Evolutionary conservation across 2,888 invertebrate genomes (phyloP).

Genomic region (Gandaritis pyraliata): DNA sequence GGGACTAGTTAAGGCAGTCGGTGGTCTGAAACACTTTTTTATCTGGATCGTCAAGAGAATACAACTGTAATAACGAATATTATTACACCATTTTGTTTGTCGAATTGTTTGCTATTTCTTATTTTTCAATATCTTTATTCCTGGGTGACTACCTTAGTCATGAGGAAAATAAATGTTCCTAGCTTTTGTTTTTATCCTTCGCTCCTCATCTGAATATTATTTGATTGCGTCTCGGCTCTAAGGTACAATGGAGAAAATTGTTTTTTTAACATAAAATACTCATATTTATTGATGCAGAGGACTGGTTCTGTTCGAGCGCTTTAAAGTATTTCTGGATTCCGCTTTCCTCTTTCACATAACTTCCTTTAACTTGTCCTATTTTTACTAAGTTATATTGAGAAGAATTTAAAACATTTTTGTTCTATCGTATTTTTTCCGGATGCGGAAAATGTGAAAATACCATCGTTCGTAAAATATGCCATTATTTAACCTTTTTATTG

Average conservation of each 20-base stretch:
- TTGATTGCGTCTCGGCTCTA: constrained; percentile 57
- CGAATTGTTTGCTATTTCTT: constrained; percentile 6
- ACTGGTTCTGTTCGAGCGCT: constrained; percentile 45
- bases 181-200: constrained; percentile 58
- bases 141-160: constrained; percentile 37
- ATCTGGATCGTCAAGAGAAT: constrained; percentile 29
- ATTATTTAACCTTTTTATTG: constrained; percentile 60
- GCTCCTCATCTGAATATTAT: constrained; percentile 64
- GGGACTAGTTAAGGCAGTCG: constrained; percentile 48
- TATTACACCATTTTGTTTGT: constrained; percentile 12
- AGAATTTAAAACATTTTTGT: constrained; percentile 49
- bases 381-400: constrained; percentile 46
- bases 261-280: constrained; percentile 52
- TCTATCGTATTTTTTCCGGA: constrained; percentile 49
- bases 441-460: constrained; percentile 56
- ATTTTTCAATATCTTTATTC: constrained; percentile 16
- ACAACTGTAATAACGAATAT: constrained; percentile 19
- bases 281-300: constrained; percentile 47
- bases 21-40: constrained; percentile 41
- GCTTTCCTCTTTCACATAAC: constrained; percentile 33
- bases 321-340: constrained; percentile 44
- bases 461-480: constrained; percentile 63
- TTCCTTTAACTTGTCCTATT: constrained; percentile 39
- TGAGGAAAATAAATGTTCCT: constrained; percentile 46
- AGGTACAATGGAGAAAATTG: constrained; percentile 55